Evolutionary conservation across 23 tunicate genomes (phyloP), one percentile per base, ranked within the genome.

Genomic region (Clavelina lepadiformis): DNA sequence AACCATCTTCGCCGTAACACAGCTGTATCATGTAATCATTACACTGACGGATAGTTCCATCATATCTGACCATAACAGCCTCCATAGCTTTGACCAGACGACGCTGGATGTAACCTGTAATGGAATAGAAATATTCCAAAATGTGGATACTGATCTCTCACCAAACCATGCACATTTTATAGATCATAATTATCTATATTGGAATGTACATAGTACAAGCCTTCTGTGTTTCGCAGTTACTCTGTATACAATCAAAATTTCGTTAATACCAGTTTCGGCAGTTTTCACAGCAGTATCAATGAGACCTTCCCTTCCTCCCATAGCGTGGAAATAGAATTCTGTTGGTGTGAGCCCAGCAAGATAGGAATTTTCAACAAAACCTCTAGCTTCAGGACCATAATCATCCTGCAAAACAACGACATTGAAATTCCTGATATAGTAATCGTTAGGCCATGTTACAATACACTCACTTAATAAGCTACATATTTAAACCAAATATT

Each of bases 261-360:
- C 5, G 7, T 5, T 26, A 24, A 44, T 11, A 89, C 97, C 99
- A 58, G 99, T 94, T 76, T 94, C 99, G 35, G 99, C 99, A 51
- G 99, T 94, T 71, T 94, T 94, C 24, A 94, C 99, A 53, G 99
- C 99, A 30, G 96, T 94, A 76, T 94, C 99, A 71, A 94, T 94
- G 6, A 94, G 66, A 65, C 99, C 99, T 59, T 94, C 99, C 71
- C 99, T 71, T 47, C 99, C 99, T 71, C 99, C 99, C 99, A 94
- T 94, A 51, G 99, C 99, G 95, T 94, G 99, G 55, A 94, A 94
- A 64, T 81, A 94, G 68, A 94, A 94, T 68, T 94, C 99, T 1
- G 99, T 94, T 18, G 99, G 99, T 50, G 99, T 94, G 72, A 94
- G 66, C 23, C 99, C 99, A 38, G 99, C 99, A 19, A 94, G 79